Base-by-base conservation (phyloP, 2,888 invertebrate species). In the Platerodrilus igneus region DNA sequence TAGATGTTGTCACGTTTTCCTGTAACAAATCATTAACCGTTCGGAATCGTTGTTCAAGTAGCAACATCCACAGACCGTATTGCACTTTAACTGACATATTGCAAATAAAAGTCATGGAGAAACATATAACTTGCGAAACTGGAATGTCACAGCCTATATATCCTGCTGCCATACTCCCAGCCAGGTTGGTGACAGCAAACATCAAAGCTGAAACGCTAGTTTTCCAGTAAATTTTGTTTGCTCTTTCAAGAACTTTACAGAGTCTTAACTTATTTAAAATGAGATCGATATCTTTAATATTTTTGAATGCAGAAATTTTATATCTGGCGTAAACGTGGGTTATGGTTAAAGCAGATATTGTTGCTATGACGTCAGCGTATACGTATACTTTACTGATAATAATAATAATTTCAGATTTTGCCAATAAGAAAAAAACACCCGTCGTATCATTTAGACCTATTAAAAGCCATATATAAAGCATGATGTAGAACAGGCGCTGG, bases 1-100 rank as follows among this genome's bases (percentile, higher is more conserved):
- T 16, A 4, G 48, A 49, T 27, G 48, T 37, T 7, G 32, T 16
- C 5, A 45, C 25, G 33, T 46, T 49, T 7, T 11, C 18, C 15
- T 33, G 14, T 8, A 41, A 20, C n/a, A 41, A 10, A 8, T 33
- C 4, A 10, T 41, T 41, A 3, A 41, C 9, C 18, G 37, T 41
- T 28, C 21, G 19, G 28, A 41, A 40, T n/a, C 48, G 39, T 14
- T 39, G 15, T 11, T 29, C 35, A 22, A 46, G 13, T 7, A 33
- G 20, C 8, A 28, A 26, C 9, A 27, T 37, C 26, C 44, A 43
- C 6, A 35, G 13, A 31, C 16, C 41, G 27, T 46, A 46, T 15
- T 46, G 37, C 6, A 48, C 13, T 18, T 43, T 43, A 21, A 40
- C 30, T 14, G 37, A 20, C 19, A 14, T 10, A 19, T 33, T 45